Evolutionary conservation across 2,888 invertebrate species (phyloP).

Genomic region (Lymantria monacha): DNA sequence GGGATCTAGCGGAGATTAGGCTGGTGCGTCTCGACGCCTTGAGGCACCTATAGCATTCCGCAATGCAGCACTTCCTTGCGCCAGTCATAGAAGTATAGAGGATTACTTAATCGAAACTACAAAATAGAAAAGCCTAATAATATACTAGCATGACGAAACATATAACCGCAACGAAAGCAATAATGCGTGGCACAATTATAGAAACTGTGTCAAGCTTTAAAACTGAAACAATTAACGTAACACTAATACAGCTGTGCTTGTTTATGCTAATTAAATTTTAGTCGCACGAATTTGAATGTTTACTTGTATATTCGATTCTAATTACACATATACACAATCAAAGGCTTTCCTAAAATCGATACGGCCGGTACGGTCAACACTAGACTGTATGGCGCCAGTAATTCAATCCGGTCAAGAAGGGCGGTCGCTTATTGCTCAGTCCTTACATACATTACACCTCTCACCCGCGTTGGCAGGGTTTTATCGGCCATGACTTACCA

Average conservation of each 20-base stretch:
- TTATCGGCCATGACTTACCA: slow-evolving; percentile 55
- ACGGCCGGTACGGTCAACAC: slow-evolving; percentile 42
- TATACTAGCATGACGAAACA: slow-evolving; percentile 3
- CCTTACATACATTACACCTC: slow-evolving; percentile 61
- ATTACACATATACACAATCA: slow-evolving; percentile 27
- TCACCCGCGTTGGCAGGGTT: slow-evolving; percentile 47
- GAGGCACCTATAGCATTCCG: too few species aligned
- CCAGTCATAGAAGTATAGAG: too few species aligned
- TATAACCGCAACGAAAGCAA: slow-evolving; percentile 6
- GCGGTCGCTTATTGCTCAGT: slow-evolving; percentile 54
- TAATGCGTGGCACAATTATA: slow-evolving; percentile 13
- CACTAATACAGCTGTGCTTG: slow-evolving; percentile 21
- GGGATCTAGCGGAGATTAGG: too few species aligned
- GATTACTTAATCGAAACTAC: too few species aligned
- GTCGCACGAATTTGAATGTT: slow-evolving; percentile 25
- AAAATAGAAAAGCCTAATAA: background rate
- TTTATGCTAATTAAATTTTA: slow-evolving; percentile 26
- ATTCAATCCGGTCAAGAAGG: slow-evolving; percentile 65
- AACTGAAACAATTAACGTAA: slow-evolving; percentile 25
- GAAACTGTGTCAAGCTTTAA: slow-evolving; percentile 10
- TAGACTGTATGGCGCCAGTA: slow-evolving; percentile 66
- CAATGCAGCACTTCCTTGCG: too few species aligned
- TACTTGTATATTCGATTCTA: slow-evolving; percentile 28
- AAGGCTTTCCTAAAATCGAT: slow-evolving; percentile 34
- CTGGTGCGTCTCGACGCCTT: too few species aligned